phyloP scores from a whole-genome alignment of 2,113 vertebrate genomes.

The Physeter macrocephalus region DNA sequence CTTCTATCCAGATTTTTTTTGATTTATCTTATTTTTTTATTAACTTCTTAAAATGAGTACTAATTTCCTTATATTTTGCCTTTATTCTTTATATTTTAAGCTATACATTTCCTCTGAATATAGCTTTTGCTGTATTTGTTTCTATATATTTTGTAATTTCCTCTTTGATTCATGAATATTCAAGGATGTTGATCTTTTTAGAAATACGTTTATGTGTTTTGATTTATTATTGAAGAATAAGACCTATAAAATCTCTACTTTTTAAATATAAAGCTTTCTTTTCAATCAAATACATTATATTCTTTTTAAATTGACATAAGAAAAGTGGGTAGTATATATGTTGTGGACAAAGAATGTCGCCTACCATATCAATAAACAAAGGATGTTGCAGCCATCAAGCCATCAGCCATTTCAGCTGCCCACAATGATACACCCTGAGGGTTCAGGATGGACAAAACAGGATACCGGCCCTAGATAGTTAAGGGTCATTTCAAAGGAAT shows the following conservation, averaged over 20 bases:
- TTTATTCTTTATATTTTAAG: neutral
- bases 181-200: neutral
- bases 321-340: neutral
- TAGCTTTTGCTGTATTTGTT: neutral
- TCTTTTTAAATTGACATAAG: neutral
- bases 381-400: neutral
- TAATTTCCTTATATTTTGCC: neutral
- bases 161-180: neutral
- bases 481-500: neutral
- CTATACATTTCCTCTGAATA: neutral
- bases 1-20: neutral
- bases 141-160: neutral
- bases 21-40: neutral
- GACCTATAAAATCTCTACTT: neutral
- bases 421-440: neutral
- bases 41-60: neutral
- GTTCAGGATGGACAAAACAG: neutral
- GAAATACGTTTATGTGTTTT: neutral
- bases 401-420: neutral
- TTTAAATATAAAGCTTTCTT: neutral
- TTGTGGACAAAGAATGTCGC: neutral
- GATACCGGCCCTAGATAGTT: neutral
- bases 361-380: neutral
- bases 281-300: neutral
- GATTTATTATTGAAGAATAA: neutral